Evolutionary conservation across 2,113 vertebrate genomes (phyloP).

Genomic region (Vulpes lagopus): DNA sequence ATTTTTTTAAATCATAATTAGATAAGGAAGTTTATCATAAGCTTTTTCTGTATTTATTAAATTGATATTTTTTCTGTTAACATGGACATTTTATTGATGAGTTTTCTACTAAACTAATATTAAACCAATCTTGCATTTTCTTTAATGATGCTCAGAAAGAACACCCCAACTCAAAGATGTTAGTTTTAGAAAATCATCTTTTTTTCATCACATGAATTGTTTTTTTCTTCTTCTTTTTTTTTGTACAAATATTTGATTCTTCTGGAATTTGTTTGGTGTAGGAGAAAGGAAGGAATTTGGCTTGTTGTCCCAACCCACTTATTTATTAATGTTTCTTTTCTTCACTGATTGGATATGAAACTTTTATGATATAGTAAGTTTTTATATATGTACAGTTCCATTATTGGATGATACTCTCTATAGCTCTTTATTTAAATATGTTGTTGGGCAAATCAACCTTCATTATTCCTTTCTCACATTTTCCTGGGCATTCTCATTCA

Average conservation of each 20-base stretch:
- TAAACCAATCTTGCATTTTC: neutral
- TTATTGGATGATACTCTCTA: neutral
- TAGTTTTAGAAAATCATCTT: neutral
- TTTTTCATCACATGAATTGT: neutral
- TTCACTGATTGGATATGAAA: neutral
- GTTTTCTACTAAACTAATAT: neutral
- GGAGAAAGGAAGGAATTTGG: neutral
- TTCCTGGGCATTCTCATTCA: neutral
- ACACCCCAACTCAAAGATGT: neutral
- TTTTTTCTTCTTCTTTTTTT: neutral
- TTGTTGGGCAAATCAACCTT: neutral
- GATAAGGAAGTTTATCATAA: neutral
- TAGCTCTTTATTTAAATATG: neutral
- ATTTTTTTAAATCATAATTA: neutral
- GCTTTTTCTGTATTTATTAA: neutral
- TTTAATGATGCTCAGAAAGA: conserved; percentile 31
- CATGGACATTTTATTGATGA: neutral
- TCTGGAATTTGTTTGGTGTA: neutral
- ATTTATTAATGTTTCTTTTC: neutral
- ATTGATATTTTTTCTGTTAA: neutral
- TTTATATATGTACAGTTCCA: neutral
- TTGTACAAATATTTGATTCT: neutral
- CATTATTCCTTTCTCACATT: neutral
- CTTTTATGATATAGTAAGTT: neutral
- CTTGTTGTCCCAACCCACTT: neutral